Evolutionary conservation across 2,797 vertebrate genomes (phyloP), one percentile per base, ranked within the genome.

Genomic region (Phataginus tetradactyla): DNA sequence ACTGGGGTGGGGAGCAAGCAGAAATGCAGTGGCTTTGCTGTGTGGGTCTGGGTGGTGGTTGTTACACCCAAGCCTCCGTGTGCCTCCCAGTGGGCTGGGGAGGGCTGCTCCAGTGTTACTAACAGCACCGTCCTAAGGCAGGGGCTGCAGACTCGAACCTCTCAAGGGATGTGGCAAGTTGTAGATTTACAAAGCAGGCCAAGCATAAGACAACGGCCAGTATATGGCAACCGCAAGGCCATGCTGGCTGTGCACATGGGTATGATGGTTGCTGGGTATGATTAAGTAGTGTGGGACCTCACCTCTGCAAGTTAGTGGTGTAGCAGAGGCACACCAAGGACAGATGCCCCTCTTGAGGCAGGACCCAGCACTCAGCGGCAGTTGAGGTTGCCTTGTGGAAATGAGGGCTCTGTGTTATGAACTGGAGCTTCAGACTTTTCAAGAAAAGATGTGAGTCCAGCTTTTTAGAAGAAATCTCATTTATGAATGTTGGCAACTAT

Each of bases 21-120:
- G 74, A 29, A 61, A 7, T 0, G 1, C n/a, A 23, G 14, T 1
- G 29, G 78, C 25, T 0, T n/a, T 37, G 51, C 9, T 1, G 0
- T 18, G 39, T 27, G 13, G 49, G 55, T 21, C 11, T 21, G 7
- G 45, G 25, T 10, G 2, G 57, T 1, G 6, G 6, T 32, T 11
- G 21, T 17, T 23, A 15, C 12, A 20, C 10, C 5, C 23, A 5
- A 34, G 64, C 72, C 63, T 39, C 34, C 23, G 61, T 25, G 69
- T 5, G 25, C 15, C 51, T 45, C n/a, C 0, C 4, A 0, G 13
- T 15, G 20, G 80, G 14, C 69, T 12, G 11, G 11, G 23, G 14
- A 27, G 14, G 14, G 34, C 10, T 4, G 12, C 27, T 23, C 15
- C 17, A 8, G 12, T 25, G 37, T n/a, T n/a, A 9, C 27, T 27